phyloP scores from a whole-genome alignment of 2,797 vertebrate genomes.

The Denticeps clupeoides region DNA sequence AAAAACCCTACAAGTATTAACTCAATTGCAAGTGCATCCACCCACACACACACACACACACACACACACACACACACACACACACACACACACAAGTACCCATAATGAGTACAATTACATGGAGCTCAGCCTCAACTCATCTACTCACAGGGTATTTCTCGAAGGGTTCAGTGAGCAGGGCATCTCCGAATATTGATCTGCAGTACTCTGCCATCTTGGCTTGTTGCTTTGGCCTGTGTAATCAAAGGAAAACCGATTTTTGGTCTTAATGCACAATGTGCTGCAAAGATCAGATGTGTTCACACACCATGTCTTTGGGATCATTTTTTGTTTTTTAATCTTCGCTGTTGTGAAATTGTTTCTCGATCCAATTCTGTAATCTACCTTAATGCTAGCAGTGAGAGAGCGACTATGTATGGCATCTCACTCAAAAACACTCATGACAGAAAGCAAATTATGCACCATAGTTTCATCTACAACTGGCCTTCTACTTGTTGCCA shows the following conservation, averaged over 20 bases:
- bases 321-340: no score
- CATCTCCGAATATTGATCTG: conserved; percentile 89
- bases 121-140: conserved; percentile 3
- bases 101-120: conserved; percentile 12
- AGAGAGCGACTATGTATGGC: conserved; percentile 7
- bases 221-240: conserved; percentile 81
- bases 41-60: background rate
- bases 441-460: conserved; percentile 29
- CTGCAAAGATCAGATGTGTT: background rate
- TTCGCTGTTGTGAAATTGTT: no score
- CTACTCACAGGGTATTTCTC: conserved; percentile 87
- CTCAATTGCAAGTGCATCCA: no score
- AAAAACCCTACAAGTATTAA: no score
- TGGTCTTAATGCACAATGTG: no score
- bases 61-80: background rate
- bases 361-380: no score
- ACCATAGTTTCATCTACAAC: conserved; percentile 23
- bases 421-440: conserved; percentile 18
- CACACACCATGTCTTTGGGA: no score
- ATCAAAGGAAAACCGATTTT: background rate
- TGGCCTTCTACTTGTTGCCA: conserved; percentile 31
- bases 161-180: conserved; percentile 81
- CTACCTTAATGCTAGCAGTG: no score
- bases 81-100: background rate
- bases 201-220: conserved; percentile 99